These are phyloP conservation scores for Chlorospingus semifuscus DNA, from an alignment of 2,797 vertebrate genomes.

Conservation along the genomic window DNA sequence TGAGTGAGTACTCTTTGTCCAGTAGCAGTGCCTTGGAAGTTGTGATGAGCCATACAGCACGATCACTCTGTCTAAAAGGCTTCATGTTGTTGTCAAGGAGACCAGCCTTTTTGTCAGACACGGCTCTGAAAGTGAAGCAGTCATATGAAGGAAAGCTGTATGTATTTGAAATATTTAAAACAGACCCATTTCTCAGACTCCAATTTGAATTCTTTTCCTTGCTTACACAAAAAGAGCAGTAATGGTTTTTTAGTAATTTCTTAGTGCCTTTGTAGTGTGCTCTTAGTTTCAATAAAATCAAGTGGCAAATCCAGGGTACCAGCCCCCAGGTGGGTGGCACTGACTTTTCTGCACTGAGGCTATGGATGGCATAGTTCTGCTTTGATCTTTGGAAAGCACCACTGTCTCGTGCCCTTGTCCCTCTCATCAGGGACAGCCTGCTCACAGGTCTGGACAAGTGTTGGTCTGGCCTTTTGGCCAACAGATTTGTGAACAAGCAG, in stretches of 20 bases:
- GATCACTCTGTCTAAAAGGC: not conserved
- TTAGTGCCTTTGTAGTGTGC: not conserved
- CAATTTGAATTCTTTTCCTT: not conserved
- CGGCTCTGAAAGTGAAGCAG: conserved; percentile 1
- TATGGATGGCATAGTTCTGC: not conserved
- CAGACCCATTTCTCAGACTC: not conserved
- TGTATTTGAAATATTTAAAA: not conserved
- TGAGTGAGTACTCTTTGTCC: not conserved
- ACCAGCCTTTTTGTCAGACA: conserved; percentile 9
- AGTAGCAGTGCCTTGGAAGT: not conserved
- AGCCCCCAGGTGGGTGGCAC: not conserved
- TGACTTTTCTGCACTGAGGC: not conserved
- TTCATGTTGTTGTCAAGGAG: conserved; percentile 54
- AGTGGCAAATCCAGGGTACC: not conserved
- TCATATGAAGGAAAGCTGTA: not conserved
- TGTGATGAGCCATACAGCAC: not conserved
- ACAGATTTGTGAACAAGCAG: not conserved
- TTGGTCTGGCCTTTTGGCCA: not conserved
- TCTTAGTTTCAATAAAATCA: not conserved
- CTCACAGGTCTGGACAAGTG: not conserved
- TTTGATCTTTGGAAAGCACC: not conserved
- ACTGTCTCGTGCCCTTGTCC: not conserved
- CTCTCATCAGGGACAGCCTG: not conserved
- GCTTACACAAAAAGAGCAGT: not conserved
- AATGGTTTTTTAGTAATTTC: not conserved